Evolutionary conservation across 2,888 invertebrate genomes (phyloP), one percentile per base, ranked within the genome.

Genomic region (Drosophila neonasuta): DNA sequence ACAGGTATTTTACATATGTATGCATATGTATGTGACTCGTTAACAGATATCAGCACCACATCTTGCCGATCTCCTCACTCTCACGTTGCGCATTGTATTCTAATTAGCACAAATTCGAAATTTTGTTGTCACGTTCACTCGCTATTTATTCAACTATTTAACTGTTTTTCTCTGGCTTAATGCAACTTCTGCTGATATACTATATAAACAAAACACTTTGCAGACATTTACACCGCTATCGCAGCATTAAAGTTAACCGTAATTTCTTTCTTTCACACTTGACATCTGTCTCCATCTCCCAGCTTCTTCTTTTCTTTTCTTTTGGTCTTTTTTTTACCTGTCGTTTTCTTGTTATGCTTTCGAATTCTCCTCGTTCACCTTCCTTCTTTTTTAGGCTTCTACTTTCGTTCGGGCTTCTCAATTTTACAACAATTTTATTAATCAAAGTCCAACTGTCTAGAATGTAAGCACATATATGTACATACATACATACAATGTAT

Each of bases 31-130:
- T 29, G 30, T 62, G 54, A 61, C 55, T 71, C 36, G 59, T 62
- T 79, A 80, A 51, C 68, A 77, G 49, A 64, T 77, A 78, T 71
- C 79, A 60, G 46, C 45, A 61, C 51, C 44, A 51, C 41, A 48
- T 65, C 34, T 36, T 49, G 61, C 29, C 39, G 42, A 36, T 51
- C 51, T 67, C 45, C 67, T 48, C 62, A 13, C 61, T 67, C 66
- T 55, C 71, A 74, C 71, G 58, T 63, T 49, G 62, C 64, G 59
- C 69, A 80, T 82, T 87, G 78, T 78, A 78, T 74, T 65, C 75
- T 78, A 87, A 82, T 82, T 87, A 86, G 80, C 80, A 80, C 82
- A 63, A 85, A 69, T 77, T 74, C 55, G 50, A 69, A 68, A 58
- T 69, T 72, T 74, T 49, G 58, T 71, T 76, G 79, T 73, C 72